These are phyloP conservation scores for Tiaroga cobitis DNA, from an alignment of 2,797 vertebrate species.

Conservation along the genomic window DNA sequence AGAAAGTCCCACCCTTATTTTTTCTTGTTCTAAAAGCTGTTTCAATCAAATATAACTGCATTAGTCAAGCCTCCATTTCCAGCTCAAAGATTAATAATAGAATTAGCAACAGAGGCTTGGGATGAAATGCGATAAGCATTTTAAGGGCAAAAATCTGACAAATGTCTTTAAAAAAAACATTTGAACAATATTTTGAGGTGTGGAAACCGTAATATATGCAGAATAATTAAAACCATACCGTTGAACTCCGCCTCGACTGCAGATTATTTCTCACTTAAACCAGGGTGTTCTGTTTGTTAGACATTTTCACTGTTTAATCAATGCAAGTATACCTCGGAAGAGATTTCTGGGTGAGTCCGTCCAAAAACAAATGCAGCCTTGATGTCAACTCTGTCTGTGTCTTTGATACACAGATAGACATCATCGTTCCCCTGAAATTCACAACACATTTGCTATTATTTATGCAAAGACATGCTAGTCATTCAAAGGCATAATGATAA, in stretches of 20 bases:
- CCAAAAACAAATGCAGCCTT: constrained; percentile 74
- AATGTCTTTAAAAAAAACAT: neutral
- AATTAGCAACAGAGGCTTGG: neutral
- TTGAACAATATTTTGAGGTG: neutral
- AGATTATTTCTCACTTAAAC: neutral
- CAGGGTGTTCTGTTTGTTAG: neutral
- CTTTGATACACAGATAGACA: constrained; percentile 80
- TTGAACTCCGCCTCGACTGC: neutral
- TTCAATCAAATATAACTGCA: neutral
- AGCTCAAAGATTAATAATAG: neutral
- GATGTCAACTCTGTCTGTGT: constrained; percentile 69
- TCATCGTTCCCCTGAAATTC: constrained; percentile 85
- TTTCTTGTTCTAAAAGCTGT: neutral
- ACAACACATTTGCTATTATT: constrained; percentile 22
- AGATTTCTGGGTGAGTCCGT: constrained; percentile 75
- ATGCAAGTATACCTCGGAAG: constrained; percentile 71
- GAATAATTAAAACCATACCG: neutral
- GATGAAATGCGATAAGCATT: too few species aligned
- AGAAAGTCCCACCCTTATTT: neutral
- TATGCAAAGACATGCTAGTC: neutral
- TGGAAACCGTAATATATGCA: neutral
- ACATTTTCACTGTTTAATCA: neutral
- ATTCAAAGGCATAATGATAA: neutral
- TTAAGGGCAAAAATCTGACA: neutral
- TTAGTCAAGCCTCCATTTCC: neutral